Conservation (phyloP, 2,113 vertebrate species). For the Cavia aperea region DNA sequence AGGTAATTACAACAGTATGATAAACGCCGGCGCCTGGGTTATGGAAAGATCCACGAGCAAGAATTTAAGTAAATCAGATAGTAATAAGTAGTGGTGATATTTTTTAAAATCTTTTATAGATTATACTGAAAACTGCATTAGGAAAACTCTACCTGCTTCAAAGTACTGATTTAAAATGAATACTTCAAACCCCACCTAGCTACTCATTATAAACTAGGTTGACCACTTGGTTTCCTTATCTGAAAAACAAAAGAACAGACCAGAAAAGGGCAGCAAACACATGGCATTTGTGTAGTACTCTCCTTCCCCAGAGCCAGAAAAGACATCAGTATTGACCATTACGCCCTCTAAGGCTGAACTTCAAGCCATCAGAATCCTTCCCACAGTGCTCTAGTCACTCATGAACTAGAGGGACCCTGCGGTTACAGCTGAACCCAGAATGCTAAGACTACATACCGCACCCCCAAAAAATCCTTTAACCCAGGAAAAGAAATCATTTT, state of each 20-base stretch:
- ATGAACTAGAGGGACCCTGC: background rate
- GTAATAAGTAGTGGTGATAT: background rate
- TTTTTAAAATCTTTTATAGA: background rate
- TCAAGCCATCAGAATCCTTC: background rate
- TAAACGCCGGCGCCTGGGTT: background rate
- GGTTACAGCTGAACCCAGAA: background rate
- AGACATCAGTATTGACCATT: background rate
- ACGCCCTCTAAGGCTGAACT: background rate
- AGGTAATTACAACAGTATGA: background rate
- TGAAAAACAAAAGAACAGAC: background rate
- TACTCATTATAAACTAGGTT: background rate
- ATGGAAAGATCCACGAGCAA: background rate
- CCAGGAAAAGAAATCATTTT: background rate
- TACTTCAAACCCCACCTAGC: background rate
- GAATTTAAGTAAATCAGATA: background rate
- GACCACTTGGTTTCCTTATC: background rate
- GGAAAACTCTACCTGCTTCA: background rate
- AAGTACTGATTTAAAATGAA: background rate
- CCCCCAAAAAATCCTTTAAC: background rate
- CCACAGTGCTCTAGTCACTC: background rate
- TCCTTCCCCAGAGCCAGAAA: background rate
- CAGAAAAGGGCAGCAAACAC: background rate
- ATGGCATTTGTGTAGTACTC: background rate
- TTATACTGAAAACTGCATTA: background rate
- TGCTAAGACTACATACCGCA: background rate